Evolutionary conservation across 2,113 vertebrate genomes (phyloP).

Genomic region (Chaetodon trifascialis): DNA sequence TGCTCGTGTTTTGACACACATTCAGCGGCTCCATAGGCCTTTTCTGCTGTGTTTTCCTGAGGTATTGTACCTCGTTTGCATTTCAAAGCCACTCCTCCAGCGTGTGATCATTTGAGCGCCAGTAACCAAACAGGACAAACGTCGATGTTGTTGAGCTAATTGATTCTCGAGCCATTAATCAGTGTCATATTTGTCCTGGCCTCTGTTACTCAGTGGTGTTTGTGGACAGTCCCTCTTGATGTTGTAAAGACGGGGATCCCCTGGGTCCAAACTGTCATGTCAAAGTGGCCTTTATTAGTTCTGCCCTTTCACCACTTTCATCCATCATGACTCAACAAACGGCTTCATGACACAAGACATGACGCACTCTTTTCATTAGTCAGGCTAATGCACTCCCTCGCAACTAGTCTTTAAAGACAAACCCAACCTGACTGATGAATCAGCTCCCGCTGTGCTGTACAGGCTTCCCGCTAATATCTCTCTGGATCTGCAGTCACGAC

Average conservation of each 20-base stretch:
- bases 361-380: slow-evolving; percentile 29
- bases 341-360: slow-evolving; percentile 23
- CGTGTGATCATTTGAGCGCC: slow-evolving; percentile 45
- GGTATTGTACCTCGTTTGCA: slow-evolving; percentile 48
- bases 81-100: slow-evolving; percentile 54
- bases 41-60: neutral
- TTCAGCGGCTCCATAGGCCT: neutral
- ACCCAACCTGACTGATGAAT: slow-evolving; percentile 49
- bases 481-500: slow-evolving; percentile 32
- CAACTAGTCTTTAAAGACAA: slow-evolving; percentile 33
- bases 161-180: slow-evolving; percentile 68
- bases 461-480: slow-evolving; percentile 15
- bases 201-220: slow-evolving; percentile 18
- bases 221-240: slow-evolving; percentile 12
- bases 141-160: slow-evolving; percentile 51
- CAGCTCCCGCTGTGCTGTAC: slow-evolving; percentile 15
- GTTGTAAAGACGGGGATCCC: slow-evolving; percentile 32
- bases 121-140: slow-evolving; percentile 53
- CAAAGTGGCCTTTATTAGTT: slow-evolving; percentile 39
- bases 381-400: slow-evolving; percentile 35
- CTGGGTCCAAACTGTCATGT: slow-evolving; percentile 50
- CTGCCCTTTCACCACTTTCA: slow-evolving; percentile 45
- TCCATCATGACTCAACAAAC: slow-evolving; percentile 47
- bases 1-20: slow-evolving; percentile 44
- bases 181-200: slow-evolving; percentile 51